These are phyloP conservation scores for Amphimedon queenslandica DNA, from an alignment of 37 sponge, comb jelly and placozoan genomes.

Conservation along the genomic window DNA sequence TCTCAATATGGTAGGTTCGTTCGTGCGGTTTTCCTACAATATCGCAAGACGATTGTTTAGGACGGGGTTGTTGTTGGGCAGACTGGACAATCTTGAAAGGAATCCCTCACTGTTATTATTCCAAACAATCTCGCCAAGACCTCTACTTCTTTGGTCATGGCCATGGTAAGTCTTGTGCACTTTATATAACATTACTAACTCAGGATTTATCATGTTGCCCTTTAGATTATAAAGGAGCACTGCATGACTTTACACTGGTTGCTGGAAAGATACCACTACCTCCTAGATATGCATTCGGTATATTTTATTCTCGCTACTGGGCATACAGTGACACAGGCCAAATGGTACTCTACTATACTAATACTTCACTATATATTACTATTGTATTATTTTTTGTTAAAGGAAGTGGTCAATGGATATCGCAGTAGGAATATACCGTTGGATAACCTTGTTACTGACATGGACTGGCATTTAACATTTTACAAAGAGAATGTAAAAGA, in stretches of 20 bases:
- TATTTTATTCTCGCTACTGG: constrained; percentile 79
- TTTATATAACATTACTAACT: background rate
- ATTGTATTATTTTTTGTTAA: background rate
- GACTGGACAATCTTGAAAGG: background rate
- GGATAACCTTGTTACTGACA: constrained; percentile 71
- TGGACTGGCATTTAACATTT: constrained; percentile 86
- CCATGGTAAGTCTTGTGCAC: constrained; percentile 22
- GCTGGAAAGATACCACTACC: constrained; percentile 63
- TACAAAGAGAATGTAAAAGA: constrained; percentile 63
- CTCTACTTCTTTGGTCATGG: constrained; percentile 82
- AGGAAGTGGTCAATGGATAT: constrained; percentile 51
- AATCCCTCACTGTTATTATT: constrained; percentile 44
- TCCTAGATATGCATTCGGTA: constrained; percentile 74
- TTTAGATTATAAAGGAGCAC: constrained; percentile 57
- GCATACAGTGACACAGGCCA: constrained; percentile 66
- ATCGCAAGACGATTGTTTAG: constrained; percentile 40
- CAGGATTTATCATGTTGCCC: background rate
- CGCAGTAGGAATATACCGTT: constrained; percentile 48
- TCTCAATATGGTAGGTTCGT: too few species aligned
- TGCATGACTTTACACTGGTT: constrained; percentile 60
- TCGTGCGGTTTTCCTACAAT: constrained; percentile 57
- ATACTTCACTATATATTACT: background rate
- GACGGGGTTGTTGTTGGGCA: constrained; percentile 65
- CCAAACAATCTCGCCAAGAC: constrained; percentile 26
- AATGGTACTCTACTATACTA: constrained; percentile 28